A percentile compares a stretch with the other conserved stretches of the same genome.
These are phyloP conservation scores for Drosophila prolongata DNA, from an alignment of 2,888 invertebrate species.

Conservation along the genomic window DNA sequence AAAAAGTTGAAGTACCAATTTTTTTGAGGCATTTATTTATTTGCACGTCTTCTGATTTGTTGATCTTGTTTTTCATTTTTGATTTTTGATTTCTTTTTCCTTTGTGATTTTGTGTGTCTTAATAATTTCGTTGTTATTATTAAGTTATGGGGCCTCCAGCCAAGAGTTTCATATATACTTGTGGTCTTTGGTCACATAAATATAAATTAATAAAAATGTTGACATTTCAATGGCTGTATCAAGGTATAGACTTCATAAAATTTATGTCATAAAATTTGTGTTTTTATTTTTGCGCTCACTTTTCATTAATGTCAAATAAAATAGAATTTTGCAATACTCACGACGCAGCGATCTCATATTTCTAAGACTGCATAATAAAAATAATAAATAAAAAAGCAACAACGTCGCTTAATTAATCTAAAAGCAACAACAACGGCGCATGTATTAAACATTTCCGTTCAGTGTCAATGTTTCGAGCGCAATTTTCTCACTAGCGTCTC, in stretches of 20 bases:
- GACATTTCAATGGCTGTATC: constrained; percentile 41
- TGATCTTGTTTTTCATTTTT: constrained; percentile 24
- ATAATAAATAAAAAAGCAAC: constrained; percentile 45
- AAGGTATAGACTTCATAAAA: constrained; percentile 40
- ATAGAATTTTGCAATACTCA: constrained; percentile 29
- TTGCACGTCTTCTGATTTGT: constrained; percentile 27
- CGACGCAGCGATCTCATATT: constrained; percentile 37
- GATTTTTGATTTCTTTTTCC: constrained; percentile 20
- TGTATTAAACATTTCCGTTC: constrained; percentile 84
- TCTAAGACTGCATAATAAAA: constrained; percentile 57
- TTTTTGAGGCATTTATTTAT: constrained; percentile 49
- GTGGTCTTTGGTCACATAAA: constrained; percentile 26
- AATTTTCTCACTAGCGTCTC: constrained; percentile 58
- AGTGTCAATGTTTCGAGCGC: constrained; percentile 83
- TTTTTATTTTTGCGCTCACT: constrained; percentile 32
- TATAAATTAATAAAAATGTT: constrained; percentile 45
- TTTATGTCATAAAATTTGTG: constrained; percentile 27
- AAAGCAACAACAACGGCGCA: constrained; percentile 70
- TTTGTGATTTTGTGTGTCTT: constrained; percentile 41
- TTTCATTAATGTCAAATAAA: constrained; percentile 30
- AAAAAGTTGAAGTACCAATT: constrained; percentile 70
- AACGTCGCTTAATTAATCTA: constrained; percentile 74
- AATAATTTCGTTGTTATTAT: constrained; percentile 47
- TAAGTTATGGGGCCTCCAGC: constrained; percentile 56
- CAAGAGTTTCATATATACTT: constrained; percentile 46